Evolutionary conservation across 2,113 vertebrate genomes (phyloP).

Genomic region (Apeltes quadracus): DNA sequence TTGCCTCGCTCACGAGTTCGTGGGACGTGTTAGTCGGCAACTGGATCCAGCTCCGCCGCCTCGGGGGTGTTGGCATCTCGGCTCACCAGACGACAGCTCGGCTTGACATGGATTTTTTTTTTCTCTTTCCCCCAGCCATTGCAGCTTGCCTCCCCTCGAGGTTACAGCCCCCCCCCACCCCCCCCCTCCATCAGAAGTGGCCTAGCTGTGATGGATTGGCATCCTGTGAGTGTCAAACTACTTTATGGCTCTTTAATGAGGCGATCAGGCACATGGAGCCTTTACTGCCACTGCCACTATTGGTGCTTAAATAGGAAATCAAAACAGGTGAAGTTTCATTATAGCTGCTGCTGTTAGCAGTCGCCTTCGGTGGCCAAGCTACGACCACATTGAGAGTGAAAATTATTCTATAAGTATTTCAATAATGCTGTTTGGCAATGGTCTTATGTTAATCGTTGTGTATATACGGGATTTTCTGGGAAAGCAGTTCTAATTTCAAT

Average conservation of each 20-base stretch:
- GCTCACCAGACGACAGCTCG: constrained; percentile 75
- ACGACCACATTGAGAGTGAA: neutral
- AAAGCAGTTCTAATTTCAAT: neutral
- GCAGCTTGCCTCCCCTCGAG: constrained; percentile 66
- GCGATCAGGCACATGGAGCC: constrained; percentile 62
- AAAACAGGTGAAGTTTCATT: constrained; percentile 73
- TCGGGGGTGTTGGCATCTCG: constrained; percentile 76
- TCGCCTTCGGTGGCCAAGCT: neutral
- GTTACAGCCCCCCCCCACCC: constrained; percentile 32
- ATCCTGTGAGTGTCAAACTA: constrained; percentile 78
- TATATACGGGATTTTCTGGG: constrained; percentile 3
- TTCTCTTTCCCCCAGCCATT: constrained; percentile 43
- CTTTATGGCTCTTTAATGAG: constrained; percentile 81
- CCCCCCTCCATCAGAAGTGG: constrained; percentile 65
- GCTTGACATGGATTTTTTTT: constrained; percentile 68
- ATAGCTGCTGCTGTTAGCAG: constrained; percentile 35
- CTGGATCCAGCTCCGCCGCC: constrained; percentile 72
- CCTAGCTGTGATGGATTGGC: constrained; percentile 81
- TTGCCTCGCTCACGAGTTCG: constrained; percentile 78
- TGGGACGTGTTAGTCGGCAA: constrained; percentile 68
- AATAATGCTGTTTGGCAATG: constrained; percentile 9
- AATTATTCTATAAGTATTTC: constrained; percentile 11
- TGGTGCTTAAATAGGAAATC: constrained; percentile 66
- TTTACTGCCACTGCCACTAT: constrained; percentile 41
- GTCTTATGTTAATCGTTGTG: constrained; percentile 18